These are phyloP conservation scores for Sebastes taczanowskii DNA, from an alignment of 2,797 vertebrate species.

Conservation along the genomic window DNA sequence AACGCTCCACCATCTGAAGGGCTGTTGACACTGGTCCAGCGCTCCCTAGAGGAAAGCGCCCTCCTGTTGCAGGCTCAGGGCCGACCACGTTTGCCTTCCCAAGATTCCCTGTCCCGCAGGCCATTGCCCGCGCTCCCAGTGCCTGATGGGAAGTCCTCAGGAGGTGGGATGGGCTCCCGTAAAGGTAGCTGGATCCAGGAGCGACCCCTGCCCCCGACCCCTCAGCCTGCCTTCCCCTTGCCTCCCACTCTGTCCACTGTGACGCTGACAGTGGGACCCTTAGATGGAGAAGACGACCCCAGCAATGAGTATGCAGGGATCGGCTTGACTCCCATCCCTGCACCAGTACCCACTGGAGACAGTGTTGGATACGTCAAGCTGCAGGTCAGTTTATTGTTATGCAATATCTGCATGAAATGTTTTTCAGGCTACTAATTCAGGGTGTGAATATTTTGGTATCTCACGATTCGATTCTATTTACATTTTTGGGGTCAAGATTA, in stretches of 20 bases:
- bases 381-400: conserved; percentile 72
- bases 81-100: conserved; percentile 88
- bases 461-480: neutral
- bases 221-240: conserved; percentile 81
- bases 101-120: conserved; percentile 90
- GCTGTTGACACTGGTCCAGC: conserved; percentile 76
- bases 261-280: conserved; percentile 64
- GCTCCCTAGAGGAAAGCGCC: conserved; percentile 82
- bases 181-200: conserved; percentile 95
- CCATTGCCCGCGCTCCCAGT: conserved; percentile 89
- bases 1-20: conserved; percentile 76
- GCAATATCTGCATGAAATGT: neutral
- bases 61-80: conserved; percentile 80
- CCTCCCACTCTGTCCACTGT: conserved; percentile 63
- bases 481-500: neutral
- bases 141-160: conserved; percentile 78
- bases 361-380: conserved; percentile 87
- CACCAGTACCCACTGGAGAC: conserved; percentile 79
- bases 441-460: neutral
- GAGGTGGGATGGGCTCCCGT: conserved; percentile 84
- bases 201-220: conserved; percentile 90
- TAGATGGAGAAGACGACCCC: conserved; percentile 77
- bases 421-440: neutral
- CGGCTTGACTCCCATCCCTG: conserved; percentile 75
- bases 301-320: conserved; percentile 93